phyloP scores from a whole-genome alignment of 1,140 invertebrate genomes.

The Frieseomelitta varia region DNA sequence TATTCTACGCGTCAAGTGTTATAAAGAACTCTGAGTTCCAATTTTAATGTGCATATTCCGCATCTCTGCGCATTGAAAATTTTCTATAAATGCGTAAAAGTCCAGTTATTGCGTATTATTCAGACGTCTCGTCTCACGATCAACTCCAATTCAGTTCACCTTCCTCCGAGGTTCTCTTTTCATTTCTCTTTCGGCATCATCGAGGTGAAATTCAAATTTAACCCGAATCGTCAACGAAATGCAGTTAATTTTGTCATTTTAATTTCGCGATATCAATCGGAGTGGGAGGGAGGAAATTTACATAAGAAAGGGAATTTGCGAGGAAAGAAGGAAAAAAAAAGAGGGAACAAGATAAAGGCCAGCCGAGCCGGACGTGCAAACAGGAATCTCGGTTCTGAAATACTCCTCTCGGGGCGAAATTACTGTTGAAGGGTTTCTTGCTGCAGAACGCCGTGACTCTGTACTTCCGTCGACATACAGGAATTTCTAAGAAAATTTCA shows the following conservation, averaged over 20 bases:
- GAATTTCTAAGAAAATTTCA: constrained; percentile 16
- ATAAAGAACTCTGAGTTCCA: too few relatives aligned
- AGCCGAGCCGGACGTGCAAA: constrained; percentile 2
- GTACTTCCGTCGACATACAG: background rate
- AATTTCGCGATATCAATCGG: background rate
- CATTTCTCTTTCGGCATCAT: background rate
- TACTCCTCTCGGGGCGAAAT: background rate
- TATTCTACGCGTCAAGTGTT: too few relatives aligned
- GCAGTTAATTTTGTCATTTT: background rate
- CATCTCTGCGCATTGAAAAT: too few relatives aligned
- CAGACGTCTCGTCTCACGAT: too few relatives aligned
- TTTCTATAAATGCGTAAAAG: too few relatives aligned
- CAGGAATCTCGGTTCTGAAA: constrained; percentile 17
- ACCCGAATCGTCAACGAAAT: background rate
- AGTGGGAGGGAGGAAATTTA: background rate
- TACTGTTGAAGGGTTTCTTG: constrained; percentile 7
- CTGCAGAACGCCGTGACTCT: background rate
- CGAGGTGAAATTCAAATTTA: background rate
- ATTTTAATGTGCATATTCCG: too few relatives aligned
- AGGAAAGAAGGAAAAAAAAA: constrained; percentile 9
- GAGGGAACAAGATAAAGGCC: background rate
- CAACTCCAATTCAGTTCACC: too few relatives aligned
- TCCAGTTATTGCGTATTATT: background rate
- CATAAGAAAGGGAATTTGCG: background rate
- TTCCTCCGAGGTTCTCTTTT: background rate